These are phyloP conservation scores for Motacilla alba DNA, from an alignment of 2,113 vertebrate genomes.

Conservation along the genomic window DNA sequence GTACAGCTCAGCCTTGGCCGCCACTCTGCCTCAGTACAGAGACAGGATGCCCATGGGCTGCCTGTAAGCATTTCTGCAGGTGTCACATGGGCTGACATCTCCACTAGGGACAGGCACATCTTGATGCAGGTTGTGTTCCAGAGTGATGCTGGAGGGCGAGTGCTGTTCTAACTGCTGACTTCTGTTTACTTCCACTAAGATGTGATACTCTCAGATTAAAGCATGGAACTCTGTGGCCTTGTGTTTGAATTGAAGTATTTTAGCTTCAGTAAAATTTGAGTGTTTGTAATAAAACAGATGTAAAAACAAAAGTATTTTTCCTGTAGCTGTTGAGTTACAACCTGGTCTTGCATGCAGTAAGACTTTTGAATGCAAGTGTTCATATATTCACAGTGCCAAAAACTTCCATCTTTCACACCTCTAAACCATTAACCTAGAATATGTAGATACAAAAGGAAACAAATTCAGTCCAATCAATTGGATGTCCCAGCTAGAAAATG, in stretches of 20 bases:
- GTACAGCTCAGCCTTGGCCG: neutral
- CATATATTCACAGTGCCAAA: neutral
- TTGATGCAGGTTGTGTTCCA: neutral
- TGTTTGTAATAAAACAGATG: neutral
- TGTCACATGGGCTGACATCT: neutral
- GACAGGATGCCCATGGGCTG: neutral
- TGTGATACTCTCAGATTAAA: neutral
- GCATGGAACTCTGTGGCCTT: neutral
- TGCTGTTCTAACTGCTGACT: neutral
- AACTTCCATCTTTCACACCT: neutral
- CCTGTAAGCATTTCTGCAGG: neutral
- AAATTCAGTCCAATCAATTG: neutral
- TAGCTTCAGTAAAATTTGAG: neutral
- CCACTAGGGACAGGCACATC: neutral
- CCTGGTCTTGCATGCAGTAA: neutral
- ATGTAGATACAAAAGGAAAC: neutral
- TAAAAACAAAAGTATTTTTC: neutral
- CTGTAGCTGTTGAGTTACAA: neutral
- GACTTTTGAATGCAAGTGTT: neutral
- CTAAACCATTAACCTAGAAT: neutral
- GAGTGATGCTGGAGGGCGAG: neutral
- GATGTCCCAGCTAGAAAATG: neutral
- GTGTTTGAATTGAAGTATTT: neutral
- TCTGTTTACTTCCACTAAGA: neutral
- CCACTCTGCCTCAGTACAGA: rapidly evolving